Percentiles rank a stretch among this genome's conserved stretches.
phyloP scores from a whole-genome alignment of 2,888 invertebrate species.

The Trachelus troglodyta region DNA sequence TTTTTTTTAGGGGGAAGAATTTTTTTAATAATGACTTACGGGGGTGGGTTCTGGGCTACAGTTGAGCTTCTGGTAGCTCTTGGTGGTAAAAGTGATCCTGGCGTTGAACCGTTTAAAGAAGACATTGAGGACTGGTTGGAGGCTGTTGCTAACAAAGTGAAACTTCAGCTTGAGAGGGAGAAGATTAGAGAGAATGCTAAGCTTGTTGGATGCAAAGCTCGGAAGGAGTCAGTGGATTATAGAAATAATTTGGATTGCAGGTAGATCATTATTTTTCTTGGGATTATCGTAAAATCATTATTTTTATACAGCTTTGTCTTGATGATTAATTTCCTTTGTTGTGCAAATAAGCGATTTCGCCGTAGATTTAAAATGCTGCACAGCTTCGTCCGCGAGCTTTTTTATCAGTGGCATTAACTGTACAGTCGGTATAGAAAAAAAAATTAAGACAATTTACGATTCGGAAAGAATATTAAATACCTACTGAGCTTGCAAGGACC shows the following conservation, averaged over 20 bases:
- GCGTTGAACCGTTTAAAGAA: constrained; percentile 36
- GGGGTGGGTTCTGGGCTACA: constrained; percentile 73
- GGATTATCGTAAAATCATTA: neutral
- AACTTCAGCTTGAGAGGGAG: constrained; percentile 28
- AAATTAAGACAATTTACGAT: neutral
- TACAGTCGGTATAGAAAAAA: neutral
- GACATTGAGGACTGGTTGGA: constrained; percentile 55
- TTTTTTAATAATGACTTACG: constrained; percentile 50
- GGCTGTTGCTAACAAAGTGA: constrained; percentile 40
- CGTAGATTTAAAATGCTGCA: neutral
- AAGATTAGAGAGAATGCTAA: constrained; percentile 21
- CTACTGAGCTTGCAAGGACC: neutral
- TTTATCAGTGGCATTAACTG: neutral
- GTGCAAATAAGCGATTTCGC: neutral
- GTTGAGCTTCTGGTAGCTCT: constrained; percentile 68
- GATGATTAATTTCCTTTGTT: neutral
- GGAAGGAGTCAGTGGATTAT: constrained; percentile 19
- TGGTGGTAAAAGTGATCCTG: constrained; percentile 21
- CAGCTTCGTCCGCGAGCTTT: neutral
- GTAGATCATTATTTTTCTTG: constrained; percentile 14
- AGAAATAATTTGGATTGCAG: constrained; percentile 33
- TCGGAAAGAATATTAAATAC: neutral
- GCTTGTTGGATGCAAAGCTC: constrained; percentile 3
- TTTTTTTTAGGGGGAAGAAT: neutral
- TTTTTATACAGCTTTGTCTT: neutral